Evolutionary conservation across 2,113 vertebrate genomes (phyloP), one percentile per base, ranked within the genome.

Genomic region (Alethe castanea): DNA sequence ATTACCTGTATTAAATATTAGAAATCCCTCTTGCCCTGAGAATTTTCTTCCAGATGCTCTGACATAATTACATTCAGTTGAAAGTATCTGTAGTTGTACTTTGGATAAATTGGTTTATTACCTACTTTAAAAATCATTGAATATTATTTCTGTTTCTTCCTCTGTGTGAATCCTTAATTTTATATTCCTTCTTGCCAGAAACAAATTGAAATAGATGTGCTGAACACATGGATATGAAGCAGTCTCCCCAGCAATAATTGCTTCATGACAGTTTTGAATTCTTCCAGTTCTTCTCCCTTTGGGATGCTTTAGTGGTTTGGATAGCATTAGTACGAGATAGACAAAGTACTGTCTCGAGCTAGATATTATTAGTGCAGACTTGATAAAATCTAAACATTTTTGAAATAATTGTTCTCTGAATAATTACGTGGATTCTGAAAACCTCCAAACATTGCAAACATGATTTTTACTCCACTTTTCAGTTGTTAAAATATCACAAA

Each of bases 191-290:
- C 7, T 22, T 95, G 88, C 94, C 93, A 97, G 91, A 97, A 96
- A 79, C 77, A 97, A 97, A 97, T 95, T 97, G 92, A 97, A 97
- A 97, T 96, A 94, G 87, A 97, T 96, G 90, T 87, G 65, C 66
- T 92, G 83, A 96, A 95, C 77, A 90, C 62, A 86, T 88, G 81
- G 91, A 86, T 95, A 67, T 61, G 78, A 83, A 92, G 73, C 47
- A 77, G 89, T 95, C 93, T 94, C 66, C 93, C 70, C 85, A 93
- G 69, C 76, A 94, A 93, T 94, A 91, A 97, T 86, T 83, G 81
- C 26, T 92, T 96, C 61, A 74, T 54, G 59, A 82, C 79, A 72
- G 26, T 59, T 92, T 94, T 93, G 81, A 88, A 48, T 80, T 53
- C 69, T 90, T 94, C 87, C 64, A 77, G n/a, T 85, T 93, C 53